Conservation (phyloP, 2,113 vertebrate species). For the Protobothrops flavoviridis region DNA sequence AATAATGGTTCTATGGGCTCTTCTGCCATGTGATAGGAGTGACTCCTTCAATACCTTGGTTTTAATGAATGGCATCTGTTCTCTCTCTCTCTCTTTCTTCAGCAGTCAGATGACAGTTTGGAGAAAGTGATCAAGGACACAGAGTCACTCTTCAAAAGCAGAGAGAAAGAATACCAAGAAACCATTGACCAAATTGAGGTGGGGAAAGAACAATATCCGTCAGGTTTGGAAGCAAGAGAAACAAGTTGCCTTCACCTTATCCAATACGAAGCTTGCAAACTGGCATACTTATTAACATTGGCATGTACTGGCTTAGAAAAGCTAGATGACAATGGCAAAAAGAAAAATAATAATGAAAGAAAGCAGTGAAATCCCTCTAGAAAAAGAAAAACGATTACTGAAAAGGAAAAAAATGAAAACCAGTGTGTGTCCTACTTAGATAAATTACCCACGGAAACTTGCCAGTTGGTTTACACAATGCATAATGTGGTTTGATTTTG, state of each 20-base stretch:
- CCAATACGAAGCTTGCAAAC: not conserved
- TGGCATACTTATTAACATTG: not conserved
- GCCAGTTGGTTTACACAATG: not conserved
- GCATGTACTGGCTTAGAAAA: not conserved
- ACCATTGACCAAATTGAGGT: constrained; percentile 99
- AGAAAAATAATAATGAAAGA: not conserved
- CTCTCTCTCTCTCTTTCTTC: not conserved
- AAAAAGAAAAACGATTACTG: not conserved
- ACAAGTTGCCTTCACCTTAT: not conserved
- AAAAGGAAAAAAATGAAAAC: not conserved
- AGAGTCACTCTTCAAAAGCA: constrained; percentile 91
- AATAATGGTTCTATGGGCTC: not conserved
- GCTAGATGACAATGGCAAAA: not conserved
- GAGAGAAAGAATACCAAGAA: constrained; percentile 97
- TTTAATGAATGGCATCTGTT: constrained; percentile 15
- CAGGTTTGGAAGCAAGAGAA: not conserved
- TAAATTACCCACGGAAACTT: not conserved
- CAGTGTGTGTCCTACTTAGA: not conserved
- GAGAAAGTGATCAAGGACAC: constrained; percentile 98
- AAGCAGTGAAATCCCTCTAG: not conserved
- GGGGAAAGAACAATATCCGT: constrained; percentile 21
- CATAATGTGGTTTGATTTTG: not conserved
- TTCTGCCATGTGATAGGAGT: not conserved
- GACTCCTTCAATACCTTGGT: constrained; percentile 14
- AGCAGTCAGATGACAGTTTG: constrained; percentile 88